These are phyloP conservation scores for Salvator merianae DNA, from an alignment of 2,113 vertebrate genomes.

Conservation along the genomic window DNA sequence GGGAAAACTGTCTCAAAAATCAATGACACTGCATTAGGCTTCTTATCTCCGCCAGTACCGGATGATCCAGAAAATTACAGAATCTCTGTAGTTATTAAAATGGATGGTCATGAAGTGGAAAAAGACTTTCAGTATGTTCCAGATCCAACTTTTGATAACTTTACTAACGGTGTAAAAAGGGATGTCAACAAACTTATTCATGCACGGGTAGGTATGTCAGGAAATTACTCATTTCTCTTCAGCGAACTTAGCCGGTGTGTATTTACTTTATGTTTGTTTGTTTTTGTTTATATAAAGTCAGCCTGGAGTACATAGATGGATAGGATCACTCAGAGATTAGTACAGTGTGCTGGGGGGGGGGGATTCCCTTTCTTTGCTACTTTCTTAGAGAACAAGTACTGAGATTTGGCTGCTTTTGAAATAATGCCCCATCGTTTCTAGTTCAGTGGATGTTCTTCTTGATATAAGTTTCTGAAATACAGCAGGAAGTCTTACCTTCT, in stretches of 20 bases:
- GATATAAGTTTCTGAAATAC: slow-evolving; percentile 1
- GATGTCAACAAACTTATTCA: slow-evolving; percentile 85
- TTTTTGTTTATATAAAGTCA: background rate
- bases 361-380: background rate
- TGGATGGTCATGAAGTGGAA: slow-evolving; percentile 80
- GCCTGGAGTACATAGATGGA: background rate
- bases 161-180: slow-evolving; percentile 80
- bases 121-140: slow-evolving; percentile 84
- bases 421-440: background rate
- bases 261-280: background rate
- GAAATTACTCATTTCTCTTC: background rate
- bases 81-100: slow-evolving; percentile 77
- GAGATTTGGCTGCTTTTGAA: slow-evolving; percentile 14
- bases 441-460: background rate
- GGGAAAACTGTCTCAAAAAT: slow-evolving; percentile 59
- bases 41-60: slow-evolving; percentile 81
- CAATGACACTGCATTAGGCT: slow-evolving; percentile 83
- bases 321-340: background rate
- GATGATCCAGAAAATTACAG: slow-evolving; percentile 74
- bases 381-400: background rate
- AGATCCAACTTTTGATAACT: slow-evolving; percentile 85
- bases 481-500: background rate
- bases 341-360: background rate
- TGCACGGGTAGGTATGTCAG: slow-evolving; percentile 71
- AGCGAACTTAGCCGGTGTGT: background rate